Conservation (phyloP, 2,888 invertebrate species). For the Sericinus montela region DNA sequence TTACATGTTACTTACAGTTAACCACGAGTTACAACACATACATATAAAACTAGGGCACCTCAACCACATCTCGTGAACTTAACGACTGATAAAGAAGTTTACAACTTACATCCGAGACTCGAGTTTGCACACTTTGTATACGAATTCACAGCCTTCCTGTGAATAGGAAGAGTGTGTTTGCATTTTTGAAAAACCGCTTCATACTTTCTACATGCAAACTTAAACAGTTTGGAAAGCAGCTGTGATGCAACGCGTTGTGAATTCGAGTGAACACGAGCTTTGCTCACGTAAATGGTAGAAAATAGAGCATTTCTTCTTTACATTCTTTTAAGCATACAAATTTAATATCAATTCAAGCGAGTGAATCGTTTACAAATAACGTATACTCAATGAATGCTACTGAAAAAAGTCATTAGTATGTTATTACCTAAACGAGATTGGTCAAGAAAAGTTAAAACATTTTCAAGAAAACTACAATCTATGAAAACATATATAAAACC, state of each 20-base stretch:
- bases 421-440: too few species aligned
- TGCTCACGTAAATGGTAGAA: not conserved
- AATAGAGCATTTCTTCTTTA: not conserved
- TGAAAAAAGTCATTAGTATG: too few species aligned
- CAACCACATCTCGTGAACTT: not conserved
- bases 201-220: slow-evolving; percentile 11
- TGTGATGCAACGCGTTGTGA: slow-evolving; percentile 9
- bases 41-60: not conserved
- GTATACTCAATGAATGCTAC: too few species aligned
- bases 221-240: slow-evolving; percentile 11
- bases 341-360: too few species aligned
- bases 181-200: slow-evolving; percentile 14
- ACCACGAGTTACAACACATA: not conserved
- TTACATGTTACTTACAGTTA: too few species aligned
- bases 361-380: too few species aligned
- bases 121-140: slow-evolving; percentile 1
- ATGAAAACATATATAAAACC: too few species aligned
- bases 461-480: too few species aligned
- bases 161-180: slow-evolving; percentile 11
- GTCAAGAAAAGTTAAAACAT: too few species aligned
- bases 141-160: slow-evolving; percentile 5
- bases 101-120: not conserved
- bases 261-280: slow-evolving; percentile 6
- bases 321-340: too few species aligned
- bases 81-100: slow-evolving; percentile 2